These are phyloP conservation scores for Etheostoma cragini DNA, from an alignment of 2,113 vertebrate species.

Conservation along the genomic window DNA sequence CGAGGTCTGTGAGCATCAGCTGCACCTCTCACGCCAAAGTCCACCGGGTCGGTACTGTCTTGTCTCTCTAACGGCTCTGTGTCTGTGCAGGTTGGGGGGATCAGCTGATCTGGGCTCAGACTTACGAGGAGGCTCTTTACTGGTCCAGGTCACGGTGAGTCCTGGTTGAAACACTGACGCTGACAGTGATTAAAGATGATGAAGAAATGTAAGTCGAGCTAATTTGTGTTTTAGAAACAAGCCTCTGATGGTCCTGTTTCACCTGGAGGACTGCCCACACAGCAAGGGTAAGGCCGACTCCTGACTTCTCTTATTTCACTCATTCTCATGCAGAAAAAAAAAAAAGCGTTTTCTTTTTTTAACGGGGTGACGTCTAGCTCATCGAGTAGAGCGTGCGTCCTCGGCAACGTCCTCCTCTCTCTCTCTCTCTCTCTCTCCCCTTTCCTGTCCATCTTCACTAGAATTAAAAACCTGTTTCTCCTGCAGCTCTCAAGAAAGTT, in stretches of 20 bases:
- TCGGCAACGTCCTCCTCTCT: too few species aligned
- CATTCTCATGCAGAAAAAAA: not conserved
- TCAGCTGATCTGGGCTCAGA: constrained; percentile 95
- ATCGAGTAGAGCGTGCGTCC: too few species aligned
- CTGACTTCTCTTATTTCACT: not conserved
- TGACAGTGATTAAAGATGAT: not conserved
- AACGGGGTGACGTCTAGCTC: too few species aligned
- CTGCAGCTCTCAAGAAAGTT: constrained; percentile 90
- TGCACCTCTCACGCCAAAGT: not conserved
- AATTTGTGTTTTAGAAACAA: constrained; percentile 87
- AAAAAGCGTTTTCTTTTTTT: not conserved
- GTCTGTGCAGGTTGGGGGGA: constrained; percentile 92
- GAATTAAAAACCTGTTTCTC: constrained; percentile 14
- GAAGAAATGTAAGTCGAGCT: not conserved
- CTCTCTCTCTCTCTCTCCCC: too few species aligned
- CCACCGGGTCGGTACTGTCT: not conserved
- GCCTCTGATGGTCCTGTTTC: constrained; percentile 94
- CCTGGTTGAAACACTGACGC: not conserved
- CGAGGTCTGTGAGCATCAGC: constrained; percentile 85
- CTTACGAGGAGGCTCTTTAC: constrained; percentile 93
- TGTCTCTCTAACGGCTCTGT: not conserved
- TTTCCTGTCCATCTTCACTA: too few species aligned
- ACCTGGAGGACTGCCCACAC: constrained; percentile 94
- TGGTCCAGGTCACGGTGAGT: constrained; percentile 87
- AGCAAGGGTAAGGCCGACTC: constrained; percentile 85